Evolutionary conservation across 2,113 vertebrate genomes (phyloP), one percentile per base, ranked within the genome.

Genomic region (Uropsilus gracilis): DNA sequence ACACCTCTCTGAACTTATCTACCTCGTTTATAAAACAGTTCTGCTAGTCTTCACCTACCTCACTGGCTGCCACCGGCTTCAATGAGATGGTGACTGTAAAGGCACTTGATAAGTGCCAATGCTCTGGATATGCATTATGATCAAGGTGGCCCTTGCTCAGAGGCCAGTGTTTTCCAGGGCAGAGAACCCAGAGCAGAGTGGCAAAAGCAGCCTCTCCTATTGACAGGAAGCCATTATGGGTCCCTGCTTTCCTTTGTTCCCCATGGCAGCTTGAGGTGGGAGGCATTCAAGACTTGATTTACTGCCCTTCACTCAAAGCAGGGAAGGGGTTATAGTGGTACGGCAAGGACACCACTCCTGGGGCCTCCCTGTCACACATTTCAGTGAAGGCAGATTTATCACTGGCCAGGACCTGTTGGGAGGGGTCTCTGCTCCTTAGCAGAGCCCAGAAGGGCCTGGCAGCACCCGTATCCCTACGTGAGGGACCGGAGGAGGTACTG

Each of bases 1-100:
- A 83, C 46, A 50, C 69, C 75, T 81, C 84, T 90, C 76, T 77
- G 75, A 89, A 42, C 42, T 85, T 61, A 30, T 37, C 75, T 78
- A 46, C 86, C 76, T 80, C 46, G 11, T 66, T 76, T 91, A 4
- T 66, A 82, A 69, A 83, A 44, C 83, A 84, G 53, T 30, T 59
- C 69, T 83, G 66, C 26, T 18, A 20, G 30, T 77, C 50, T 81
- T 72, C 6, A 30, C 22, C 75, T 77, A 42, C 57, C 71, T 86
- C 85, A 26, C 10, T 2, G 1, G 28, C 72, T 4, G 30, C 28
- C 11, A 12, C 28, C 48, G 42, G 26, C 68, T 78, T 46, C 13
- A 2, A 46, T 8, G 20, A 64, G 78, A 20, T 18, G 46, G 0
- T 14, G 32, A 57, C 64, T 12, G 8, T 22, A 46, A 50, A 72